phyloP scores from a whole-genome alignment of 2,797 vertebrate genomes.

The Parotocinclus haroldoi region DNA sequence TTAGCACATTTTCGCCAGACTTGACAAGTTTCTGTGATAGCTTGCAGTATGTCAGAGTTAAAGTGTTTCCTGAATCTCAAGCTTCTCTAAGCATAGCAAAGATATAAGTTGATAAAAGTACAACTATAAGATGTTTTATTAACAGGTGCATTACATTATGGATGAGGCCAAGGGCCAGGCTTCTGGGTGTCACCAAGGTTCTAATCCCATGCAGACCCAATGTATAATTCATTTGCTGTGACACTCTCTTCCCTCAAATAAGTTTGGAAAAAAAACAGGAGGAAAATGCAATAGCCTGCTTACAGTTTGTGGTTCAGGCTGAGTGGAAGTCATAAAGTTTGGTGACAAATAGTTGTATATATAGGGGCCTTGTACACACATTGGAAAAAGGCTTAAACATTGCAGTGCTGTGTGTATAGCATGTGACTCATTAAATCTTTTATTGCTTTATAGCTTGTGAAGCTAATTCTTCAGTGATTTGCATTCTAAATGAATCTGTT shows the following conservation, averaged over 20 bases:
- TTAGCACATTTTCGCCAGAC: too few species aligned
- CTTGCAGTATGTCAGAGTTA: too few species aligned
- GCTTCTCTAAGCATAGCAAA: constrained; percentile 3
- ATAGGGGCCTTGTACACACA: not conserved
- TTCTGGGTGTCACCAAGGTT: constrained; percentile 56
- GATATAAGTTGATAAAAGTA: constrained; percentile 63
- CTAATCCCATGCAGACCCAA: constrained; percentile 50
- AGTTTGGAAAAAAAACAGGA: constrained; percentile 17
- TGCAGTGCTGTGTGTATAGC: not conserved
- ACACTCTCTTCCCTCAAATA: constrained; percentile 54
- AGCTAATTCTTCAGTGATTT: constrained; percentile 2
- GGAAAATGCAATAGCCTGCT: constrained; percentile 12
- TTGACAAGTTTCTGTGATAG: too few species aligned
- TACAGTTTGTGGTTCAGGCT: constrained; percentile 1
- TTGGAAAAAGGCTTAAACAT: not conserved
- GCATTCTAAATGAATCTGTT: constrained; percentile 8
- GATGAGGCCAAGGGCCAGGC: constrained; percentile 55
- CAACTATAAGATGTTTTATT: constrained; percentile 69
- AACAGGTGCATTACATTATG: constrained; percentile 63
- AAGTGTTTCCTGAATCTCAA: constrained; percentile 1
- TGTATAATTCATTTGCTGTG: constrained; percentile 67
- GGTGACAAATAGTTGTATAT: not conserved
- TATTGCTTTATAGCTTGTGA: constrained; percentile 7
- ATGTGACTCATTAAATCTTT: not conserved
- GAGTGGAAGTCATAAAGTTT: constrained; percentile 5